These are phyloP conservation scores for Tricholaema leucomelas DNA, from an alignment of 2,113 vertebrate species.

Conservation along the genomic window DNA sequence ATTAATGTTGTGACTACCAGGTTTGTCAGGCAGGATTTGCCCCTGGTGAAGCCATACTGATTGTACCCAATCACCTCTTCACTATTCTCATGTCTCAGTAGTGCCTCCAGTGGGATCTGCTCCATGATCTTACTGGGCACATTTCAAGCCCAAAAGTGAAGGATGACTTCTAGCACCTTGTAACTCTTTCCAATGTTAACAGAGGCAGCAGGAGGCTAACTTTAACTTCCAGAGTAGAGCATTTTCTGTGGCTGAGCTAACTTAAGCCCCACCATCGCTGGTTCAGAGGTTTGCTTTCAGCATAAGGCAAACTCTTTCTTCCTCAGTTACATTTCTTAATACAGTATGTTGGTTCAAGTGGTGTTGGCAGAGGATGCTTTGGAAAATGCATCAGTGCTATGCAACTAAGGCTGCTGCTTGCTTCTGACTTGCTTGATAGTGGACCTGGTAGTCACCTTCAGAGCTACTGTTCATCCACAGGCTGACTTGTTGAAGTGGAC, in stretches of 20 bases:
- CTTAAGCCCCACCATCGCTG: accelerated
- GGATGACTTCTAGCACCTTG: neutral
- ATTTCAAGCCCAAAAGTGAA: neutral
- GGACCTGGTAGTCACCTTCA: neutral
- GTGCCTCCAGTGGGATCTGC: too few relatives aligned
- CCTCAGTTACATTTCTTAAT: neutral
- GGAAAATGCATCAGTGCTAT: neutral
- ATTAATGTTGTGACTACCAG: too few relatives aligned
- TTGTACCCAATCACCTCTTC: too few relatives aligned
- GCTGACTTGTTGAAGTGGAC: neutral
- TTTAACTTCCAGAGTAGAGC: neutral
- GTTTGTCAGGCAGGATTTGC: too few relatives aligned
- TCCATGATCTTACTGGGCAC: too few relatives aligned
- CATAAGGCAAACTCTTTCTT: neutral
- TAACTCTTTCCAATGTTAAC: neutral
- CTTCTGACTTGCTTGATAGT: neutral
- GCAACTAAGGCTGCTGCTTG: neutral
- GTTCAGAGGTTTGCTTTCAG: neutral
- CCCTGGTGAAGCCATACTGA: too few relatives aligned
- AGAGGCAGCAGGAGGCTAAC: neutral
- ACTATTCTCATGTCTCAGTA: too few relatives aligned
- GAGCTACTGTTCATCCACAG: neutral
- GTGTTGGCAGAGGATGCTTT: neutral
- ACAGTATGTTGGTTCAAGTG: neutral
- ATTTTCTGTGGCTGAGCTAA: neutral